Conservation (phyloP, 2,888 invertebrate species). For the Bursaphelenchus okinawaensis region DNA sequence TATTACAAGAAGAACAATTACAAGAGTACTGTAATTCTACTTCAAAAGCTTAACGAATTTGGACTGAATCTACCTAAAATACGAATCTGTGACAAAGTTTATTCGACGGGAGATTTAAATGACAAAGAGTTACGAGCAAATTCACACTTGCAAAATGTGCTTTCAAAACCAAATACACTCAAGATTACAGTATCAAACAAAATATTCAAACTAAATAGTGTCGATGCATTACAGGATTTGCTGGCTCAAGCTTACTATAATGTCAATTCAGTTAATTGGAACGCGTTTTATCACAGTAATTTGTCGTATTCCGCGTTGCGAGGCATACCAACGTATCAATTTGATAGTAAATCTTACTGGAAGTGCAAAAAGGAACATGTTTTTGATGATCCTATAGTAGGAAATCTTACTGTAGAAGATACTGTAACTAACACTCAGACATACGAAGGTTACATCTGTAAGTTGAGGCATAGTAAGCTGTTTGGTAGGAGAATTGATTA, state of each 20-base stretch:
- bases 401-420: slow-evolving; percentile 26
- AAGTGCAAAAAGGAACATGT: slow-evolving; percentile 20
- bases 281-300: not conserved
- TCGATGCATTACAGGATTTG: not conserved
- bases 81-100: not conserved
- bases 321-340: slow-evolving; percentile 41
- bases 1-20: too few species aligned
- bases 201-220: not conserved
- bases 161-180: not conserved
- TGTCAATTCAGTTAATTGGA: not conserved
- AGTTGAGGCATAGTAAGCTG: not conserved
- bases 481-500: not conserved
- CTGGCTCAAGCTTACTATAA: not conserved
- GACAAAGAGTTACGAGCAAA: not conserved
- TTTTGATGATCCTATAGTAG: slow-evolving; percentile 42
- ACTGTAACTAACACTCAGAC: too few species aligned
- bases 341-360: slow-evolving; percentile 39
- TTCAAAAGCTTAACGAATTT: not conserved
- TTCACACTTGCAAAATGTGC: too few species aligned
- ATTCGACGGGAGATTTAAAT: not conserved
- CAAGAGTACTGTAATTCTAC: not conserved
- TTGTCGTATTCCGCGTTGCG: slow-evolving; percentile 1
- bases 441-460: not conserved
- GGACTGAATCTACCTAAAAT: not conserved
- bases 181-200: not conserved